A percentile compares a stretch with the other conserved stretches of the same genome.
Conservation (phyloP, 2,888 invertebrate genomes). For the Hyppa rectilinea region DNA sequence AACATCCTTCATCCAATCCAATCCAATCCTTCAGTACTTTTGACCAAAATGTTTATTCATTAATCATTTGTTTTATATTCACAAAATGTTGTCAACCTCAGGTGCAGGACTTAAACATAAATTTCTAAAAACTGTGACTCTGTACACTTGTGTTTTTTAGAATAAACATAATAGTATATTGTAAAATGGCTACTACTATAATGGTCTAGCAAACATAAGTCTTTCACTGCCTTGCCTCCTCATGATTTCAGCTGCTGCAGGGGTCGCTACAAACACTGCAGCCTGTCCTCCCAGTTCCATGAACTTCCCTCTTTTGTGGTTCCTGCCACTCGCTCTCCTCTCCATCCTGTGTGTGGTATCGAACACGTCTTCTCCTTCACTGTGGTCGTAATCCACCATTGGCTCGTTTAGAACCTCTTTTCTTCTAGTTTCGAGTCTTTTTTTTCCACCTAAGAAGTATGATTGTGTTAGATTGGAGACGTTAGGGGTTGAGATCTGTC, state of each 20-base stretch:
- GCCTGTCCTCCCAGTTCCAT: constrained; percentile 84
- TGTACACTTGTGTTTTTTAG: background rate
- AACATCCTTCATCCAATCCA: background rate
- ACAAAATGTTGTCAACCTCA: background rate
- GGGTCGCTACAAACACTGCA: constrained; percentile 85
- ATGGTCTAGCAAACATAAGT: constrained; percentile 85
- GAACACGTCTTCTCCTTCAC: constrained; percentile 87
- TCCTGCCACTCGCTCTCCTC: constrained; percentile 77
- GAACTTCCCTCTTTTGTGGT: constrained; percentile 81
- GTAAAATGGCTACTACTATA: constrained; percentile 68
- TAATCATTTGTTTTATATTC: background rate
- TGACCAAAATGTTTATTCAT: background rate
- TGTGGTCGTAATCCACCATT: constrained; percentile 87
- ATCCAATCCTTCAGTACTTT: background rate
- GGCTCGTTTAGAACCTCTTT: constrained; percentile 85
- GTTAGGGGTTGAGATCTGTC: constrained; percentile 85
- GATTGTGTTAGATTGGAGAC: constrained; percentile 79
- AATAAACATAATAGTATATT: constrained; percentile 9
- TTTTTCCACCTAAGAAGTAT: constrained; percentile 80
- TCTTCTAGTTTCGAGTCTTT: constrained; percentile 79
- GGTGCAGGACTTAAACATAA: background rate
- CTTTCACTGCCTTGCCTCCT: constrained; percentile 86
- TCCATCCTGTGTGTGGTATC: constrained; percentile 80
- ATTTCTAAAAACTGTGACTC: background rate
- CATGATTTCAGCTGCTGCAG: constrained; percentile 86